A percentile compares a stretch with the other conserved stretches of the same genome.
Conservation (phyloP, 1,140 invertebrate genomes). For the Piezodorus guildinii region DNA sequence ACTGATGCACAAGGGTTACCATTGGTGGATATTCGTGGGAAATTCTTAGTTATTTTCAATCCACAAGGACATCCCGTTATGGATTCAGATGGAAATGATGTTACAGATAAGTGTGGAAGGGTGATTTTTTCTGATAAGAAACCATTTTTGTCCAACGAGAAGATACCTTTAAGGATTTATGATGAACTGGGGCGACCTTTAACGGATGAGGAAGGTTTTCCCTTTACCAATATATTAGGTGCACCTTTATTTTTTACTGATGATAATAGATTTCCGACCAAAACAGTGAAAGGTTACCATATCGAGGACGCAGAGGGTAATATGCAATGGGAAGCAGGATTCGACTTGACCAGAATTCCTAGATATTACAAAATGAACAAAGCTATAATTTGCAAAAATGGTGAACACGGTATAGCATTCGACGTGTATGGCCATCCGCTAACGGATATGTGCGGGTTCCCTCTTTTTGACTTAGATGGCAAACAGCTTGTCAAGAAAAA, state of each 20-base stretch:
- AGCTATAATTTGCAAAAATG: neutral
- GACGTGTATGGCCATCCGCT: neutral
- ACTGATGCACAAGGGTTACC: neutral
- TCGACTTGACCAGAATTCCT: neutral
- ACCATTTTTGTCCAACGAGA: neutral
- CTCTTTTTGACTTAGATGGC: neutral
- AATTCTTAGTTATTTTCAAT: neutral
- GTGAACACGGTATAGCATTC: neutral
- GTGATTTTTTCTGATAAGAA: neutral
- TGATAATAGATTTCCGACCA: neutral
- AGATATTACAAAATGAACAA: neutral
- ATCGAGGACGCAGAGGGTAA: neutral
- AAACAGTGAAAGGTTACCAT: neutral
- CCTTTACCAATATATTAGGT: neutral
- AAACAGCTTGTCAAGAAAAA: neutral
- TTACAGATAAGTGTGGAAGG: neutral
- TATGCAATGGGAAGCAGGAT: neutral
- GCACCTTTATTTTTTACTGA: neutral
- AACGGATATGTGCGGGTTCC: neutral
- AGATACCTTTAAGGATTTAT: neutral
- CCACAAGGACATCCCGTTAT: neutral
- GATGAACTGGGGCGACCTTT: neutral
- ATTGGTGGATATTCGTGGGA: neutral
- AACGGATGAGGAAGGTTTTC: slow-evolving; percentile 4
- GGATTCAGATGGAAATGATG: neutral